Base-by-base conservation (phyloP, 1,140 invertebrate species). In the Trichonephila clavipes region DNA sequence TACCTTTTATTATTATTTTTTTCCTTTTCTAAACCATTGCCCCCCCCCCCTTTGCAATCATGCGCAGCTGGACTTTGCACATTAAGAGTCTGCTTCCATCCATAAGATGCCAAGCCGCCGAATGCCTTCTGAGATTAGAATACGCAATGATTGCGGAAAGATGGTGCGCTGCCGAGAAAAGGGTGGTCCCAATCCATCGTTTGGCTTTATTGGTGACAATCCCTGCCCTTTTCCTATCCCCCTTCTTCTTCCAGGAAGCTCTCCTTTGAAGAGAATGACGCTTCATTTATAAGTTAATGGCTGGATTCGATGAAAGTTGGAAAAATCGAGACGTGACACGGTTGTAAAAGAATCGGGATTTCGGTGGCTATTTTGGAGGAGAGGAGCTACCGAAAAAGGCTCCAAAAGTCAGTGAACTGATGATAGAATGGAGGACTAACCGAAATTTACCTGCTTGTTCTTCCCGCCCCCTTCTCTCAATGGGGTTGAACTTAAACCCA, bases 221-320 rank as follows among this genome's bases (percentile, higher is more conserved):
- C 69, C 64, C 40, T 51, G 18, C 28, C 87, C 34, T 16, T 18
- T 16, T 16, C 58, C 62, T n/a, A 14, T 19, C 16, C n/a, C 66
- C 10, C 19, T 2, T 40, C 21, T 51, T 44, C 10, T 87, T 87
- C 85, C 59, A 61, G 59, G 59, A 61, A 83, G 40, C n/a, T 58
- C 10, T 51, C 51, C 7, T 51, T 51, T 10, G 81, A 83, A 44
- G 81, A 44, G 34, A 21, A 19, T 62, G 28, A 64, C 87, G 34
- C 64, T 72, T 88, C 62, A 69, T 88, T 88, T 69, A 88, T 88
- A 69, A 88, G 87, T 88, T 88, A 88, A 88, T 88, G 87, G 87
- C 28, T 44, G 62, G 64, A 66, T 69, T 88, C n/a, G 64, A 44
- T 28, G 64, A 88, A 87, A 61, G 34, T 88, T 88, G 58, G 87